phyloP scores from a whole-genome alignment of 2,888 invertebrate species.

The Ypsolopha sequella region DNA sequence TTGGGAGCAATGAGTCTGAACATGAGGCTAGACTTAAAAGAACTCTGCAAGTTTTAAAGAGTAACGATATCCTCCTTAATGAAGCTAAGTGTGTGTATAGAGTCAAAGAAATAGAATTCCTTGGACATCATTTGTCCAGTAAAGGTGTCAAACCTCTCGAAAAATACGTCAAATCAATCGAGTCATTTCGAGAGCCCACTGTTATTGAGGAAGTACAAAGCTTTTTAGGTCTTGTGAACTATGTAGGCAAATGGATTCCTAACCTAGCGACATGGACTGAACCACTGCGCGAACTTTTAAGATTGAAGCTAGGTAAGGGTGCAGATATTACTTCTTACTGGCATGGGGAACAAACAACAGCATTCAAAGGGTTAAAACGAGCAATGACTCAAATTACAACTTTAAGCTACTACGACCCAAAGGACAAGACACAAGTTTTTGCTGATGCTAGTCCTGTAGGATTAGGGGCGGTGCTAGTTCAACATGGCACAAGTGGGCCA shows the following conservation, averaged over 20 bases:
- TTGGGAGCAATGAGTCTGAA: background rate
- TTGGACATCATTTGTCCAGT: slow-evolving; percentile 8
- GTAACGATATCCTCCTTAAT: slow-evolving; percentile 1
- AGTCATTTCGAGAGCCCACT: slow-evolving; percentile 11
- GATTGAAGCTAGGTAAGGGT: slow-evolving; percentile 9
- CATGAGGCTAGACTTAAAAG: slow-evolving; percentile 2
- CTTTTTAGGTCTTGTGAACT: slow-evolving; percentile 18
- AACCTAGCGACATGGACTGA: slow-evolving; percentile 14
- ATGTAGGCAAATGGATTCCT: too few relatives aligned
- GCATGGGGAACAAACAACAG: slow-evolving; percentile 6
- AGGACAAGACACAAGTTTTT: slow-evolving; percentile 14
- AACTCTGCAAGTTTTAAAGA: background rate
- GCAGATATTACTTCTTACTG: slow-evolving; percentile 10
- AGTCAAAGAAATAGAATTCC: background rate
- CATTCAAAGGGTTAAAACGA: slow-evolving; percentile 9
- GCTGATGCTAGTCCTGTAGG: slow-evolving; percentile 19
- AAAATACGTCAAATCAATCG: slow-evolving; percentile 13
- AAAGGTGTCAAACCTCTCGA: slow-evolving; percentile 13
- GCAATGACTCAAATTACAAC: slow-evolving; percentile 8
- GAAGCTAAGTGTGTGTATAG: slow-evolving; percentile 2
- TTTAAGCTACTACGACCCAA: slow-evolving; percentile 16
- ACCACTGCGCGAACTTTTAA: slow-evolving; percentile 9
- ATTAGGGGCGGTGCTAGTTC: slow-evolving; percentile 11
- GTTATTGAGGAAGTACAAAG: slow-evolving; percentile 19
- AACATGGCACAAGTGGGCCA: slow-evolving; percentile 9